Evolutionary conservation across 2,797 vertebrate genomes (phyloP).

Genomic region (Malurus splendens): DNA sequence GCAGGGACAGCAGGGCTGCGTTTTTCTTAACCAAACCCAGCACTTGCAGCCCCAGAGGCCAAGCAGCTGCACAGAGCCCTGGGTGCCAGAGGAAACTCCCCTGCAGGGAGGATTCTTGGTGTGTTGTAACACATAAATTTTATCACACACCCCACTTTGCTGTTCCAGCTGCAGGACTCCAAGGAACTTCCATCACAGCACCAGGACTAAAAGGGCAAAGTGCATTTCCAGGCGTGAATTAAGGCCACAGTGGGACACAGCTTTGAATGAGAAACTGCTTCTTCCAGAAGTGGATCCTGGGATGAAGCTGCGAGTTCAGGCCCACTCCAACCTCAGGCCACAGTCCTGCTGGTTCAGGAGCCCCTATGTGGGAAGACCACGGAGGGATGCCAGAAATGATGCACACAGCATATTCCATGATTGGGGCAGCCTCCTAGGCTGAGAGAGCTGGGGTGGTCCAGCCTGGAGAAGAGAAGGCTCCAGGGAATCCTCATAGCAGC

Average conservation of each 20-base stretch:
- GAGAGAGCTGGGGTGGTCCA: background rate
- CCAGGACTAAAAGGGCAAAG: background rate
- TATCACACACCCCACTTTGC: background rate
- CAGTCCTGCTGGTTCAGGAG: background rate
- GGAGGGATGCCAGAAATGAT: background rate
- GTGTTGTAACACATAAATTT: background rate
- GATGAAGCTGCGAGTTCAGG: background rate
- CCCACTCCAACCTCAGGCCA: background rate
- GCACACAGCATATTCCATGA: background rate
- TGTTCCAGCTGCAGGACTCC: background rate
- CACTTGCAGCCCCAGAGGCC: background rate
- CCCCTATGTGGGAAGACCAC: fast-evolving
- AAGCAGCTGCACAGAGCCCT: background rate
- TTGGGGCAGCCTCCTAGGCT: background rate
- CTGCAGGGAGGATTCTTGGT: background rate
- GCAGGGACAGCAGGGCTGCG: background rate
- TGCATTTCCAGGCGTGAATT: background rate
- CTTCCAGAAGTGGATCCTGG: background rate
- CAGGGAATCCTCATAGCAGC: background rate
- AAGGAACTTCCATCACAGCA: background rate
- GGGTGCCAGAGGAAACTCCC: background rate
- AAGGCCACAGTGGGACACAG: background rate
- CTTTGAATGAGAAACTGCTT: background rate
- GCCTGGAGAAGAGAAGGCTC: background rate
- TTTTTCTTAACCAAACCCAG: background rate